Base-by-base conservation (phyloP, 2,888 invertebrate species). In the Drosophila algonquin region DNA sequence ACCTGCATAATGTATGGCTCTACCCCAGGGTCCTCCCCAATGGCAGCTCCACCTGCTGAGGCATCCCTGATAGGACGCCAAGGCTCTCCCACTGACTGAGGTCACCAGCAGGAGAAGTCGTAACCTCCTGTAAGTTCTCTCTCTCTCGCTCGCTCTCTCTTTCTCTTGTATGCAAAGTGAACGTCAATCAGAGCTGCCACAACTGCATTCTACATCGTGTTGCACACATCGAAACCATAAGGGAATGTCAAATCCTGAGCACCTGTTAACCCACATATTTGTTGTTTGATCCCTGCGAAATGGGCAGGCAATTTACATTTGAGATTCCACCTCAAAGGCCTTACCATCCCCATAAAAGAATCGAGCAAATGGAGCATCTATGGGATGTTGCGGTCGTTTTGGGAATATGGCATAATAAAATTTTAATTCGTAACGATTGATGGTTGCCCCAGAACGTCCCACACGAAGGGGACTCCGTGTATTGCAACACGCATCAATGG, bases 351-450 rank as follows among this genome's bases (percentile, higher is more conserved):
- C 67, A 68, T 67, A 68, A 67, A 67, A 56, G 65, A 45, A 45
- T 18, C 55, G 18, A 32, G 7, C 53, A 40, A 40, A 40, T 40
- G 40, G 40, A 14, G n/a, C 1, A n/a, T 40, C 40, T 40, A 40
- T 40, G 40, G 40, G 40, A 57, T 57, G 5, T 35, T 55, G 30
- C 24, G 53, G 53, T 63, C 73, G 63, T 55, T 51, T 53, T 44
- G 63, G 57, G 57, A 63, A 79, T 69, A 63, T 62, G 63, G 69
- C 55, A 68, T 76, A 80, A 88, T 88, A 82, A 82, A 88, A 83
- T 83, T 86, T 86, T 86, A 88, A 83, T 86, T 82, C 78, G n/a
- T 63, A 73, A 79, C 87, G 81, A 79, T 79, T 87, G 87, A 82
- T 84, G 81, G 45, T 45, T 67, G 21, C 70, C 63, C 67, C 64